Evolutionary conservation across 2,113 vertebrate species (phyloP).

Genomic region (Pelmatolapia mariae): DNA sequence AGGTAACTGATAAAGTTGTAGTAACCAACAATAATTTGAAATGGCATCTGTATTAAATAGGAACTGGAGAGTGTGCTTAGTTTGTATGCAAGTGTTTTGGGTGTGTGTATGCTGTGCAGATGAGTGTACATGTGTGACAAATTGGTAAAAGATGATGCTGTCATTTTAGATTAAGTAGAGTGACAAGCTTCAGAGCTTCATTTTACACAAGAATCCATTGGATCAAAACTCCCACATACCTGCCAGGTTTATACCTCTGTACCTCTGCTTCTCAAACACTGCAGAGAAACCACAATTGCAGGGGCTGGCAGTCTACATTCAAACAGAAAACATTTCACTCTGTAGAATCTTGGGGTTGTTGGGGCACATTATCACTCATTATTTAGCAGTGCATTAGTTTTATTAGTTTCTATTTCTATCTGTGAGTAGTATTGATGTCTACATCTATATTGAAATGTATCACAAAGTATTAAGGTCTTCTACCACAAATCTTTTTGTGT

Average conservation of each 20-base stretch:
- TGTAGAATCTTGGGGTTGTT: not conserved
- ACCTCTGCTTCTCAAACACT: not conserved
- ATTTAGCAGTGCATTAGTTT: not conserved
- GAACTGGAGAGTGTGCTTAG: not conserved
- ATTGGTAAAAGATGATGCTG: slow-evolving; percentile 30
- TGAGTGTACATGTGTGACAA: slow-evolving; percentile 15
- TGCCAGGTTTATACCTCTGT: slow-evolving; percentile 18
- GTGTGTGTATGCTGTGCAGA: not conserved
- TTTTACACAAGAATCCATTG: slow-evolving; percentile 30
- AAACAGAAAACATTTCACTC: not conserved
- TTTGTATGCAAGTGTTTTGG: not conserved
- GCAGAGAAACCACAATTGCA: not conserved
- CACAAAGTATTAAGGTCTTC: not conserved
- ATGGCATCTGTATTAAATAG: not conserved
- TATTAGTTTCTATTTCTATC: not conserved
- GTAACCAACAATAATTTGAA: not conserved
- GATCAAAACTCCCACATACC: slow-evolving; percentile 34
- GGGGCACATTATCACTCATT: not conserved
- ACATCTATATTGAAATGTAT: not conserved
- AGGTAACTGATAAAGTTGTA: not conserved
- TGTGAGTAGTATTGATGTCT: not conserved
- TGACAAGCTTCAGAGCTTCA: slow-evolving; percentile 18
- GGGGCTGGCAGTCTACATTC: not conserved
- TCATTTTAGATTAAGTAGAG: slow-evolving; percentile 46
- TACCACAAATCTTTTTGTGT: not conserved